Evolutionary conservation across 2,888 invertebrate genomes (phyloP).

Genomic region (Mythimna pallens): DNA sequence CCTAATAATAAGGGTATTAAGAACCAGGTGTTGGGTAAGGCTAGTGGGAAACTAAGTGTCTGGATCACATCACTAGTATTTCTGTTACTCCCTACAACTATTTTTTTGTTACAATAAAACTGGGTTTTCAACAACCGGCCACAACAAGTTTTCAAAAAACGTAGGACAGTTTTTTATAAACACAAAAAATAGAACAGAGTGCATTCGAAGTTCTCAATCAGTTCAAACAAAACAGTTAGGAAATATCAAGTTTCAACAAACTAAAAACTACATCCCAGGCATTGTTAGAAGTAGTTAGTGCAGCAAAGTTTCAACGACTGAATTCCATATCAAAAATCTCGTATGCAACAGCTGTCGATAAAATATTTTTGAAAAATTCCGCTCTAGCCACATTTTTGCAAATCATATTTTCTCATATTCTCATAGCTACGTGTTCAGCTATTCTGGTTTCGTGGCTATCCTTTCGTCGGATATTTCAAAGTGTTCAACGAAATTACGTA

Average conservation of each 20-base stretch:
- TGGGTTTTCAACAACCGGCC: neutral
- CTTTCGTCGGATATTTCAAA: constrained; percentile 21
- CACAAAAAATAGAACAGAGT: constrained; percentile 8
- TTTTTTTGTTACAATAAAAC: neutral
- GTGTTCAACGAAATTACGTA: neutral
- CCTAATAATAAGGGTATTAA: too few relatives aligned
- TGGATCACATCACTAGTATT: neutral
- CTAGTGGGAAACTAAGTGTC: neutral
- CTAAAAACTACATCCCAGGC: constrained; percentile 7
- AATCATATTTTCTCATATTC: constrained; percentile 67
- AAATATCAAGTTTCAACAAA: constrained; percentile 32
- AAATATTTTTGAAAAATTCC: constrained; percentile 80
- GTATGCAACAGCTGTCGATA: constrained; percentile 77
- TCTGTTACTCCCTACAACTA: neutral
- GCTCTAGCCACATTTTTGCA: constrained; percentile 70
- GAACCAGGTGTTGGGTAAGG: too few relatives aligned
- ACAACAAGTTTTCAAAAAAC: neutral
- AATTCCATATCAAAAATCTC: constrained; percentile 75
- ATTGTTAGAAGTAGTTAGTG: constrained; percentile 34
- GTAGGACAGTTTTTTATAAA: neutral
- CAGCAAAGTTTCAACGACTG: constrained; percentile 48
- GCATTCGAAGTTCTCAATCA: neutral
- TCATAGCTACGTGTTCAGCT: constrained; percentile 27
- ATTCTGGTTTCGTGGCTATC: constrained; percentile 9
- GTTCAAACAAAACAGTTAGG: constrained; percentile 12